phyloP scores from a whole-genome alignment of 2,797 vertebrate species.

The Sciurus vulgaris region DNA sequence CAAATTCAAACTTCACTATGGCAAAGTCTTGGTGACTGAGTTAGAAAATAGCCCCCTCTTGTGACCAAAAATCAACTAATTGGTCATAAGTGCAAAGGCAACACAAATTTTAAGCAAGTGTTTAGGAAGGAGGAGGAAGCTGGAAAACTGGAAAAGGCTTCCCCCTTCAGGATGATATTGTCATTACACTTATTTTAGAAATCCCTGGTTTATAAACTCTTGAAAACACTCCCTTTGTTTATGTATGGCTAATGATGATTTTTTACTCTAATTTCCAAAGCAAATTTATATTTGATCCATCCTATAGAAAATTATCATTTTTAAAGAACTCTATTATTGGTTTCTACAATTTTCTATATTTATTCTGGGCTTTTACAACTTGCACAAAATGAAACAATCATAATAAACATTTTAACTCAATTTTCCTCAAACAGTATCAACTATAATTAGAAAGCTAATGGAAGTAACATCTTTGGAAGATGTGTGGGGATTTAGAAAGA shows the following conservation, averaged over 20 bases:
- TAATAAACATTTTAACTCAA: neutral
- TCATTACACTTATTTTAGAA: slow-evolving; percentile 52
- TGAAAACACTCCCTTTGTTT: neutral
- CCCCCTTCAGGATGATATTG: neutral
- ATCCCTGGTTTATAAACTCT: neutral
- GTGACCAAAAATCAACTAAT: slow-evolving; percentile 79
- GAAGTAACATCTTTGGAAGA: neutral
- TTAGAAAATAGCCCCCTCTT: slow-evolving; percentile 88
- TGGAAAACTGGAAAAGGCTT: slow-evolving; percentile 21
- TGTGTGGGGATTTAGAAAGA: slow-evolving; percentile 9
- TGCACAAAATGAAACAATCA: neutral
- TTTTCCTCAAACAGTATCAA: neutral
- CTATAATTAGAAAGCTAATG: neutral
- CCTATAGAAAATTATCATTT: neutral
- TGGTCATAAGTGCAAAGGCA: neutral
- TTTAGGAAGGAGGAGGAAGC: neutral
- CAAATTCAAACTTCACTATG: neutral
- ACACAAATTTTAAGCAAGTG: neutral
- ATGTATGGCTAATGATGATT: slow-evolving; percentile 1
- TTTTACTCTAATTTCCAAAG: slow-evolving; percentile 25
- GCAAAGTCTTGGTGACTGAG: neutral
- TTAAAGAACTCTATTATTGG: neutral
- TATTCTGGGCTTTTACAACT: neutral
- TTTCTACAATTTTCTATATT: slow-evolving; percentile 33
- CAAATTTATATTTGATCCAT: slow-evolving; percentile 11